Evolutionary conservation across 2,888 invertebrate genomes (phyloP), one percentile per base, ranked within the genome.

Genomic region (Acrocera orbiculus): DNA sequence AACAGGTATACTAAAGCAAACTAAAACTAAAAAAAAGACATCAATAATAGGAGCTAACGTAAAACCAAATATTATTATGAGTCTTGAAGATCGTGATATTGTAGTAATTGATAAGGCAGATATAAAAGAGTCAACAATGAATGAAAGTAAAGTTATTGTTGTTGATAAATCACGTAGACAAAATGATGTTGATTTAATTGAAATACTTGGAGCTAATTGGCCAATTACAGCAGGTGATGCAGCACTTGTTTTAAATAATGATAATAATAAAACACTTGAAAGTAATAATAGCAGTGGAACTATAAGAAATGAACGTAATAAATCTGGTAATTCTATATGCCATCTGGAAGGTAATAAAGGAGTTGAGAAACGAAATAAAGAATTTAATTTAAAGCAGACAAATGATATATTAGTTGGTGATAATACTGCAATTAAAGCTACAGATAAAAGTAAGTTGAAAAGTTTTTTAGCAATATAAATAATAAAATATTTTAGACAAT

Each of bases 291-390:
- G 25, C 10, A 30, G 19, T 28, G 32, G 31, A 32, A 41, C 43
- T 37, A 40, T 40, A 25, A 44, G 45, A 40, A 43, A 35, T 26
- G 66, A 63, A 40, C 59, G 73, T 44, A 62, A 66, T 44, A 73
- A 71, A 50, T 73, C 72, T 48, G 56, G 63, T 5, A 74, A 73
- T 53, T 58, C 67, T 24, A 50, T 73, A 37, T 63, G 66, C 37
- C 73, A 73, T 46, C 50, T 73, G 36, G 58, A 64, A 20, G 37
- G 36, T 8, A 36, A 42, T 19, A 44, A 44, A 29, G 36, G 30
- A 34, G 38, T 40, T 16, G 44, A 42, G 30, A 40, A 41, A 23
- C 40, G 41, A 9, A 40, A 34, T 35, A 40, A 37, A 16, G 40
- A 38, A 14, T 19, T 10, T 32, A 17, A 30, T 36, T n/a, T 15